Evolutionary conservation across 30 jellyfish, hydroid and myxozoan genomes (phyloP).

Genomic region (Mastigias papua): DNA sequence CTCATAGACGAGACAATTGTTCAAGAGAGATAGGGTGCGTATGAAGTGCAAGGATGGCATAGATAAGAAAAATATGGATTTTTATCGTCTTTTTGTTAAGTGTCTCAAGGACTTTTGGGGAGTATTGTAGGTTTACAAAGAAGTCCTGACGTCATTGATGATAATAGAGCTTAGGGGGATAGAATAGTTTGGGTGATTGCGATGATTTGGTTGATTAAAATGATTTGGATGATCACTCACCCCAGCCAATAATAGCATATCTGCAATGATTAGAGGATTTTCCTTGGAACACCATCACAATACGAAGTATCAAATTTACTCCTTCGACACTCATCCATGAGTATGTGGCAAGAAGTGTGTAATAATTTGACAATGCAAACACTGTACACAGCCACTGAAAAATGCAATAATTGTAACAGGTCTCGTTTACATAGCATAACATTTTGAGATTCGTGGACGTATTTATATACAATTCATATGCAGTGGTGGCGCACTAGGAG

Average conservation of each 20-base stretch:
- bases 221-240: conserved; percentile 17
- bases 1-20: too few species aligned
- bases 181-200: too few species aligned
- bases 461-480: too few species aligned
- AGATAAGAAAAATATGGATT: background rate
- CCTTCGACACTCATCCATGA: conserved; percentile 82
- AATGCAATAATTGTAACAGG: background rate
- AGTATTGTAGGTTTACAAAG: too few species aligned
- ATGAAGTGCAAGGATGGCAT: background rate
- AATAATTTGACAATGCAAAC: conserved; percentile 12
- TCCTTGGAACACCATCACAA: conserved; percentile 56
- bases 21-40: background rate
- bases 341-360: conserved; percentile 44
- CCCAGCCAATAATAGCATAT: conserved; percentile 63
- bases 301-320: conserved; percentile 18
- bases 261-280: conserved; percentile 10
- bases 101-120: background rate
- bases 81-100: background rate
- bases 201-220: too few species aligned
- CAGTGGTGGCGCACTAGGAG: too few species aligned
- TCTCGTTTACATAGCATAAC: background rate
- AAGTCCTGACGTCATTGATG: background rate
- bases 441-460: too few species aligned
- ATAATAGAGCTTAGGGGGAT: too few species aligned
- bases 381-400: conserved; percentile 58